Evolutionary conservation across 2,888 invertebrate species (phyloP), one percentile per base, ranked within the genome.

Genomic region (Sycophila texana): DNA sequence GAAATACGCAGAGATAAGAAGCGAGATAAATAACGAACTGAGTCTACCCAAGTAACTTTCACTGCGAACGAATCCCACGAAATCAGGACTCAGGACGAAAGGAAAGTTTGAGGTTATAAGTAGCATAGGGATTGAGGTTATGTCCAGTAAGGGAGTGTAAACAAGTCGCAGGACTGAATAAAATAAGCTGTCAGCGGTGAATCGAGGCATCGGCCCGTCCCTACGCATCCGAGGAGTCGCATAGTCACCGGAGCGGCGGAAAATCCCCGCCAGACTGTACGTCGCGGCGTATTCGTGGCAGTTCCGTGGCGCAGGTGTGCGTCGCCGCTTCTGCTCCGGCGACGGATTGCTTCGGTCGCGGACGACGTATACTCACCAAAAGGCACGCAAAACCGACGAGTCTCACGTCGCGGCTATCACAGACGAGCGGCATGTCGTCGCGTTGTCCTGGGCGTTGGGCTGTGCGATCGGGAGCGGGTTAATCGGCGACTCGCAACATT

Each of bases 371-470:
- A 79, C 79, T 79, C 39, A 79, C 79, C 74, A 74, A 18, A 18
- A 79, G 65, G 18, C 57, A 57, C 5, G 20, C 20, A n/a, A 57
- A 51, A 12, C 61, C n/a, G 39, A 58, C 39, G 51, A 68, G n/a
- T 30, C 26, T 65, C 10, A 39, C 30, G 26, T 47, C 70, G 22
- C 60, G 67, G 55, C 49, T 79, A 79, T 79, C 74, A 74, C 79
- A 74, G 63, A 57, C 39, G 73, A 30, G 14, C 60, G 60, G 51
- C 77, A 73, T 77, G n/a, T 72, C 61, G 67, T 12, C 49, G 18
- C 39, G 16, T 26, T n/a, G 67, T 51, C n/a, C n/a, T 39, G n/a
- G 26, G 30, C 26, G 61, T 61, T 14, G 55, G 10, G 66, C 58
- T 22, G 22, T 67, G 14, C 30, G 65, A 39, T 39, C 18, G 20